Base-by-base conservation (phyloP, 2,797 vertebrate species). In the Hirundo rustica region DNA sequence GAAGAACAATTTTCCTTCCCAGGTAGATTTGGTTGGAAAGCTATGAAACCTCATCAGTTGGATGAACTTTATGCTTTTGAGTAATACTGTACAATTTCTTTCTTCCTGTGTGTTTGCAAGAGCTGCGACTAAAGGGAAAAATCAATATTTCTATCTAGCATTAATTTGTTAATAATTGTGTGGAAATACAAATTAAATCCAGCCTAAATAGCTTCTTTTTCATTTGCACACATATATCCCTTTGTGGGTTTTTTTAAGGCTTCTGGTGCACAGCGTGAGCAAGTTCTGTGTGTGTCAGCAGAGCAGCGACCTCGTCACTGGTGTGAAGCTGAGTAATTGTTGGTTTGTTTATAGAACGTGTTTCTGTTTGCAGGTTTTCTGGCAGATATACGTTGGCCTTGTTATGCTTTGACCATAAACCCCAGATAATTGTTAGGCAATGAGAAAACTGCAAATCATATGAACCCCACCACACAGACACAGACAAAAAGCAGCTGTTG, bases 211-310 rank as follows among this genome's bases (percentile, higher is more conserved):
- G 64, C 53, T 75, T 67, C 9, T 62, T 70, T 85, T 78, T 73
- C 57, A 45, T 65, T 82, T 65, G 32, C 14, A 70, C 27, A 8
- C 5, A 10, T 3, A 4, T 30, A 23, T n/a, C 12, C 40, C 21
- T 20, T 16, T 8, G 26, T 70, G 13, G 15, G 22, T 68, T 79
- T 82, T 82, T 83, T 29, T 10, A 50, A 54, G 61, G 3, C 36
- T 88, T 66, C 5, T 76, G 79, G 88, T 85, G 65, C 84, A 68
- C 48, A 57, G 68, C 20, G 30, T 83, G 80, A 77, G 80, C 65
- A 67, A 75, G 83, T 78, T 94, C 42, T 95, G 92, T 95, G 94
- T 73, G 57, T 53, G 68, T 65, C 85, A 78, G 81, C 71, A 84
- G 76, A 88, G 73, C 58, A 65, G 25, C 0, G 1, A 36, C 62